Conservation (phyloP, 2,113 vertebrate species). For the Megaceryle maxima region DNA sequence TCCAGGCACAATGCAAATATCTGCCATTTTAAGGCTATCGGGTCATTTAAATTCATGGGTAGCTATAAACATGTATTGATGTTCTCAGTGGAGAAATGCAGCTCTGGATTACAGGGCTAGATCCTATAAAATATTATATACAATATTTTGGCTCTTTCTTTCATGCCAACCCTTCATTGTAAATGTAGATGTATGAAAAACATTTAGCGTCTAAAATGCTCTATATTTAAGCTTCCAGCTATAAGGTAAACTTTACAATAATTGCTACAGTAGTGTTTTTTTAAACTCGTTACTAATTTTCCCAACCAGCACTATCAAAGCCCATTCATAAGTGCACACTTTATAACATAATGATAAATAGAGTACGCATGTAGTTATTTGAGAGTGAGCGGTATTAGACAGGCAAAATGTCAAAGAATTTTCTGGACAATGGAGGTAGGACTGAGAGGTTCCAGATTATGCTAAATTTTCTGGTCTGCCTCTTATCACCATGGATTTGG, state of each 20-base stretch:
- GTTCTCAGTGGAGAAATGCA: not conserved
- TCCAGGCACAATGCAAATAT: constrained; percentile 4
- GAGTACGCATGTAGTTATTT: not conserved
- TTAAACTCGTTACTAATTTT: not conserved
- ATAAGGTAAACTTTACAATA: not conserved
- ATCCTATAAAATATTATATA: not conserved
- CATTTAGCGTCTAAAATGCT: not conserved
- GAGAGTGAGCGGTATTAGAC: not conserved
- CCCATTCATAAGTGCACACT: not conserved
- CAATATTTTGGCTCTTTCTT: not conserved
- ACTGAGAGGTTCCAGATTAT: not conserved
- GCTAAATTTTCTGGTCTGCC: not conserved
- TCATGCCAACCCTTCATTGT: not conserved
- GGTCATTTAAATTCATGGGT: constrained; percentile 22
- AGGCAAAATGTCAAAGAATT: not conserved
- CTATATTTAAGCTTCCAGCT: not conserved
- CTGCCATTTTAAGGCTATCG: not conserved
- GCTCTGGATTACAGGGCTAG: not conserved
- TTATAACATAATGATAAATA: not conserved
- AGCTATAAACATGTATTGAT: not conserved
- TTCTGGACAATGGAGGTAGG: not conserved
- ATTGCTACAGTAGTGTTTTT: not conserved
- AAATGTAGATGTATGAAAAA: not conserved
- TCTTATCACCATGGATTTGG: not conserved
- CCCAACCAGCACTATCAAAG: not conserved